phyloP scores from a whole-genome alignment of 1,140 invertebrate species.

The Euwallacea fornicatus region DNA sequence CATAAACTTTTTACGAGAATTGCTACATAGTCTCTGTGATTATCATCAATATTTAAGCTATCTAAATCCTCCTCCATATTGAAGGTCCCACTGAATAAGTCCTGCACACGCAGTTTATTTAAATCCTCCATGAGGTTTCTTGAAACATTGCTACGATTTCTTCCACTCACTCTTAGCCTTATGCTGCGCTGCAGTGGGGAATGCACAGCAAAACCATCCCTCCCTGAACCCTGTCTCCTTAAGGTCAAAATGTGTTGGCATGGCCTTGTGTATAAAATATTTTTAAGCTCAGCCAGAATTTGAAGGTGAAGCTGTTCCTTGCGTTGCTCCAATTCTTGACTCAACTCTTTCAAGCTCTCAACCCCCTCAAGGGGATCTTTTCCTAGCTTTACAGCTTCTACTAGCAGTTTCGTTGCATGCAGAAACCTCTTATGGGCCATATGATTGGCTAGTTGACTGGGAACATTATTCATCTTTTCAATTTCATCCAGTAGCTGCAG shows the following conservation, averaged over 20 bases:
- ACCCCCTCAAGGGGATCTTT: conserved; percentile 74
- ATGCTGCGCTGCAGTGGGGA: conserved; percentile 60
- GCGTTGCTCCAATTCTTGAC: conserved; percentile 69
- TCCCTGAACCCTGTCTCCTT: conserved; percentile 64
- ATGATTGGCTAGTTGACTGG: conserved; percentile 70
- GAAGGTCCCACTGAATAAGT: conserved; percentile 42
- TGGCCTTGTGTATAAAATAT: conserved; percentile 73
- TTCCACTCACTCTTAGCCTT: conserved; percentile 58
- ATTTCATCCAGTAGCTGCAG: conserved; percentile 86
- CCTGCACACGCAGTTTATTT: conserved; percentile 23
- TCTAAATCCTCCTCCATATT: conserved; percentile 66
- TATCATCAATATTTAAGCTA: conserved; percentile 66
- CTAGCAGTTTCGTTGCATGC: conserved; percentile 81
- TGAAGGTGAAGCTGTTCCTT: conserved; percentile 73
- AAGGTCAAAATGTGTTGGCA: conserved; percentile 60
- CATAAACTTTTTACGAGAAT: conserved; percentile 85
- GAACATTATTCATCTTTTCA: conserved; percentile 77
- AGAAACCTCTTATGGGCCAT: conserved; percentile 79
- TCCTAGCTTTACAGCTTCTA: conserved; percentile 67
- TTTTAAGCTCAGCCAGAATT: conserved; percentile 72
- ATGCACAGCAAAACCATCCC: conserved; percentile 53
- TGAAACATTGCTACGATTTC: conserved; percentile 54
- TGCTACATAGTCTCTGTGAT: conserved; percentile 72
- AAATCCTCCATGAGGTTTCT: conserved; percentile 55
- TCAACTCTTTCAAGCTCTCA: conserved; percentile 78